Evolutionary conservation across 1,140 invertebrate species (phyloP).

Genomic region (Bicyclus anynana): DNA sequence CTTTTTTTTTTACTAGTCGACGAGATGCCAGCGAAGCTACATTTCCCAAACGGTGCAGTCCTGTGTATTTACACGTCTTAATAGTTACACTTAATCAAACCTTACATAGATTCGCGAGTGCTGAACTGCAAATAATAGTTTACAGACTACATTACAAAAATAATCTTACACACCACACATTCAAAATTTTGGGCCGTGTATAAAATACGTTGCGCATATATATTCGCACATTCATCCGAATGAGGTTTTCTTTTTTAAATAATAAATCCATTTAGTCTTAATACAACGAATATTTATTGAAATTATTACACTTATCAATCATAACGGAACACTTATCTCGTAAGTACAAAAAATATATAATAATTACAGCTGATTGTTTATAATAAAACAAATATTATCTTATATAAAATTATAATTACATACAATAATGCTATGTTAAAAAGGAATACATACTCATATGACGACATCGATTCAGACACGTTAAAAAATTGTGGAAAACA

Average conservation of each 20-base stretch:
- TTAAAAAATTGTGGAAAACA: too few relatives aligned
- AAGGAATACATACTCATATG: too few relatives aligned
- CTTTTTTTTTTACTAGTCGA: conserved; percentile 20
- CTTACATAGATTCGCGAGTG: conserved; percentile 58
- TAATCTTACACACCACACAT: conserved; percentile 52
- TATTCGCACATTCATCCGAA: not conserved
- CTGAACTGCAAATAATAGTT: conserved; percentile 53
- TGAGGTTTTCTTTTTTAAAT: not conserved
- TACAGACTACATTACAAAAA: conserved; percentile 58
- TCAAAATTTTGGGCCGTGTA: conserved; percentile 24
- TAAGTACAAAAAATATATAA: not conserved
- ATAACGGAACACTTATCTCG: not conserved
- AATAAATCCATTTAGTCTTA: not conserved
- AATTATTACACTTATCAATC: not conserved
- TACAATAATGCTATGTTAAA: too few relatives aligned
- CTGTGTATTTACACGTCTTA: conserved; percentile 71
- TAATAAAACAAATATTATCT: too few relatives aligned
- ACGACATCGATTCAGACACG: too few relatives aligned
- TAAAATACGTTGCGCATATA: not conserved
- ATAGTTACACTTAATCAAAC: conserved; percentile 55
- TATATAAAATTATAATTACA: too few relatives aligned
- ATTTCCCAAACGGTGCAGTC: conserved; percentile 45
- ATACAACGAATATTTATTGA: not conserved
- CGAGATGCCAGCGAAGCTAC: conserved; percentile 18
- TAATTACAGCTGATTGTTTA: not conserved